Conservation (phyloP, 2,797 vertebrate genomes). For the Halcyon chelicuti region DNA sequence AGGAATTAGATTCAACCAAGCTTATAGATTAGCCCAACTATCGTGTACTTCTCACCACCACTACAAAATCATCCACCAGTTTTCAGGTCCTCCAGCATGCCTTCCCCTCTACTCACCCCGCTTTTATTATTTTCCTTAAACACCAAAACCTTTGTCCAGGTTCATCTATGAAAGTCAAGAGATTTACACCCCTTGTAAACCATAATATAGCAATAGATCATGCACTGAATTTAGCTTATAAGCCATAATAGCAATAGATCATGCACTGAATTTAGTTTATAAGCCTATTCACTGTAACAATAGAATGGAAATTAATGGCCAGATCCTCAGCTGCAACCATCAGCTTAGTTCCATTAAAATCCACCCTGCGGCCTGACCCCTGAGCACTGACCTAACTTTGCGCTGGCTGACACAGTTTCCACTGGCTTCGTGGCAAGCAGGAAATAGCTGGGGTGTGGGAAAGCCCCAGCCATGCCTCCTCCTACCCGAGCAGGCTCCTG, state of each 20-base stretch:
- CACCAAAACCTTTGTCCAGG: background rate
- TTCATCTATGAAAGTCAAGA: background rate
- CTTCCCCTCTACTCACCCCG: background rate
- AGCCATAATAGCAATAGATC: constrained; percentile 17
- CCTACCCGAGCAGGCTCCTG: background rate
- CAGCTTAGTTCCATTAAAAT: constrained; percentile 54
- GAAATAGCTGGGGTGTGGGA: constrained; percentile 28
- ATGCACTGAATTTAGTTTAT: background rate
- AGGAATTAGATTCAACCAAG: background rate
- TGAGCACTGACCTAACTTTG: constrained; percentile 16
- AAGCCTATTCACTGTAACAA: constrained; percentile 35
- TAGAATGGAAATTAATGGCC: constrained; percentile 40
- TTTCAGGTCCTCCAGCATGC: background rate
- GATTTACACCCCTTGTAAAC: constrained; percentile 10
- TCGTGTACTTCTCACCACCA: background rate
- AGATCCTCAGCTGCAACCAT: constrained; percentile 54
- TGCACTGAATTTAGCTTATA: constrained; percentile 8
- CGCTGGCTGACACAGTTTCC: constrained; percentile 39
- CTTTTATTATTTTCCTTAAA: background rate
- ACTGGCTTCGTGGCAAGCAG: background rate
- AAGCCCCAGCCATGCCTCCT: background rate
- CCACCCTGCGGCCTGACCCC: constrained; percentile 25
- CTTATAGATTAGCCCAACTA: background rate
- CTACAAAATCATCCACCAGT: background rate
- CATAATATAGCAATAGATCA: background rate